A percentile compares a stretch with the other conserved stretches of the same genome.
Evolutionary conservation across 2,888 invertebrate species (phyloP).

Genomic region (Ceratothoa steindachneri): DNA sequence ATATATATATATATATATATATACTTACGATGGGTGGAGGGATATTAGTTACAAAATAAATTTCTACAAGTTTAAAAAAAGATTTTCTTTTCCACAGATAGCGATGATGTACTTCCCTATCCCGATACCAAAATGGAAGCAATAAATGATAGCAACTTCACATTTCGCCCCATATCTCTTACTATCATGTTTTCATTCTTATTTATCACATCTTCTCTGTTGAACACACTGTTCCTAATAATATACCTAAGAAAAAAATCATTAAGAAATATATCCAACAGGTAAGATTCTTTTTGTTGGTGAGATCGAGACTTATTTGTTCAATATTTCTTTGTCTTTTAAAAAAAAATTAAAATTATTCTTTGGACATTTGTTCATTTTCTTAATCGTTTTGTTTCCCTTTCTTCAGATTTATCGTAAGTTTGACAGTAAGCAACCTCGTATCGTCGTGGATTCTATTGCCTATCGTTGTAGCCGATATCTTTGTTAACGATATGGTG

Average conservation of each 20-base stretch:
- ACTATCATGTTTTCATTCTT: background rate
- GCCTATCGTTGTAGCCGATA: slow-evolving; percentile 53
- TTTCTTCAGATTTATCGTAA: slow-evolving; percentile 66
- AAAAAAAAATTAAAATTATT: background rate
- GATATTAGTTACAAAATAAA: background rate
- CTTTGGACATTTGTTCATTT: background rate
- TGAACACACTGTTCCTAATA: background rate
- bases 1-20: no score
- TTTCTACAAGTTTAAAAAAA: no score
- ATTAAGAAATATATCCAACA: background rate
- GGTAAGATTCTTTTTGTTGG: background rate
- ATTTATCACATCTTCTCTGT: background rate
- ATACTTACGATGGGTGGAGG: no score
- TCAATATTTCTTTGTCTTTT: background rate
- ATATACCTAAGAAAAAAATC: background rate
- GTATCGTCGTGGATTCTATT: slow-evolving; percentile 54
- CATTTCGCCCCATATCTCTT: background rate
- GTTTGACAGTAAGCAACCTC: slow-evolving; percentile 56
- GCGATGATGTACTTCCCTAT: background rate
- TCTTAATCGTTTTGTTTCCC: slow-evolving; percentile 40
- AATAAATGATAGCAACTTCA: background rate
- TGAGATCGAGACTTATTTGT: background rate
- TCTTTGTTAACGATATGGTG: slow-evolving; percentile 22
- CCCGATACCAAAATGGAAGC: background rate
- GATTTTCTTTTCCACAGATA: background rate